A percentile compares a stretch with the other conserved stretches of the same genome.
Evolutionary conservation across 2,797 vertebrate species (phyloP).

Genomic region (Gymnoscopelus braueri): DNA sequence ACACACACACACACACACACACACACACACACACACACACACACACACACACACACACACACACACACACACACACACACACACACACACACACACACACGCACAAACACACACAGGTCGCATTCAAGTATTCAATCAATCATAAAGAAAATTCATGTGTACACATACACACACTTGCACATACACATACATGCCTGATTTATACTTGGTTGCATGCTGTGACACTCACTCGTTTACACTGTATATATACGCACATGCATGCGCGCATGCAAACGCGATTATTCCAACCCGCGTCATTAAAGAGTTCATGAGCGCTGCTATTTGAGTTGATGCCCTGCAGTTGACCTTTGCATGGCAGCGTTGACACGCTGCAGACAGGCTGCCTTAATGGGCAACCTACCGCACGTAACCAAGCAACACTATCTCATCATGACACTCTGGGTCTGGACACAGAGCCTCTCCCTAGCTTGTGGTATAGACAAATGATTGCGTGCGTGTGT

Average conservation of each 20-base stretch:
- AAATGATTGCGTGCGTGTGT: constrained; percentile 3
- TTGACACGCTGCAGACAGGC: constrained; percentile 35
- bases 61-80: constrained; percentile 6
- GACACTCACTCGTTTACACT: too few relatives aligned
- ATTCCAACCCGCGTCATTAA: constrained; percentile 29
- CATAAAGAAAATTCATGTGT: not conserved
- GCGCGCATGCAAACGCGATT: not conserved
- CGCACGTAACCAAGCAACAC: constrained; percentile 66
- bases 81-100: constrained; percentile 6
- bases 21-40: constrained; percentile 3
- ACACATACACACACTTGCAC: not conserved
- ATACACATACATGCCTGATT: not conserved
- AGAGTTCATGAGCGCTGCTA: constrained; percentile 47
- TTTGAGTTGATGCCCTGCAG: constrained; percentile 63
- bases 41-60: constrained; percentile 3
- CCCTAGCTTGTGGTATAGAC: constrained; percentile 24
- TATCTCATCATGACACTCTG: constrained; percentile 50
- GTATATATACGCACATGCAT: too few relatives aligned
- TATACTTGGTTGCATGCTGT: too few relatives aligned
- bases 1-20: constrained; percentile 6
- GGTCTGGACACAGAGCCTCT: constrained; percentile 38
- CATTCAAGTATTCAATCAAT: too few relatives aligned
- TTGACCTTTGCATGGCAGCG: constrained; percentile 66
- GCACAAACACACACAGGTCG: not conserved
- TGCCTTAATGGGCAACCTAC: constrained; percentile 42